phyloP scores from a whole-genome alignment of 2,888 invertebrate genomes.

The Macropis europaea region DNA sequence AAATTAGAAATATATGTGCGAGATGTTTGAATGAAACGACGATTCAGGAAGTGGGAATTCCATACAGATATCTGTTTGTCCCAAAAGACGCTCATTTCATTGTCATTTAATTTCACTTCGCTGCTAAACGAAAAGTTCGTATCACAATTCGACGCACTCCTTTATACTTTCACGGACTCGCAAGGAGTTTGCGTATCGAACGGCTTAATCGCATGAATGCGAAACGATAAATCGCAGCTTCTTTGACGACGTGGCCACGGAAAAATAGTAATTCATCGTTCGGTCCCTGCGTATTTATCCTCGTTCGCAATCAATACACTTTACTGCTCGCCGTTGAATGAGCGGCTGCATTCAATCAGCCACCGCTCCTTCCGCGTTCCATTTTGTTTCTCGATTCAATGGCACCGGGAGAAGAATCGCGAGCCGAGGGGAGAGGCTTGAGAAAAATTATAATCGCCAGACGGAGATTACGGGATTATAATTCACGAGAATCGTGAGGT shows the following conservation, averaged over 20 bases:
- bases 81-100: too few species aligned
- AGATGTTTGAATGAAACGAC: too few species aligned
- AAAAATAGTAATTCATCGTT: conserved; percentile 44
- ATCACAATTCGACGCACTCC: too few species aligned
- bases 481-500: too few species aligned
- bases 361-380: conserved; percentile 37
- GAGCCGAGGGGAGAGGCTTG: background rate
- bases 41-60: too few species aligned
- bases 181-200: conserved; percentile 15
- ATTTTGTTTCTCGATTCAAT: conserved; percentile 14
- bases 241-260: conserved; percentile 16
- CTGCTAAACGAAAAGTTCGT: too few species aligned
- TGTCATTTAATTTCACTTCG: too few species aligned
- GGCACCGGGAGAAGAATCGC: background rate
- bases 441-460: background rate
- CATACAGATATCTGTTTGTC: too few species aligned
- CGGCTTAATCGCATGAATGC: conserved; percentile 47
- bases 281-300: conserved; percentile 34
- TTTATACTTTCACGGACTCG: too few species aligned
- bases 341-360: conserved; percentile 38
- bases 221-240: conserved; percentile 39
- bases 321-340: conserved; percentile 36
- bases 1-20: too few species aligned
- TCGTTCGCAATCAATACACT: conserved; percentile 47
- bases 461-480: too few species aligned